A percentile compares a stretch with the other conserved stretches of the same genome.
These are phyloP conservation scores for Brachyhypopomus gauderio DNA, from an alignment of 2,113 vertebrate species.

Conservation along the genomic window DNA sequence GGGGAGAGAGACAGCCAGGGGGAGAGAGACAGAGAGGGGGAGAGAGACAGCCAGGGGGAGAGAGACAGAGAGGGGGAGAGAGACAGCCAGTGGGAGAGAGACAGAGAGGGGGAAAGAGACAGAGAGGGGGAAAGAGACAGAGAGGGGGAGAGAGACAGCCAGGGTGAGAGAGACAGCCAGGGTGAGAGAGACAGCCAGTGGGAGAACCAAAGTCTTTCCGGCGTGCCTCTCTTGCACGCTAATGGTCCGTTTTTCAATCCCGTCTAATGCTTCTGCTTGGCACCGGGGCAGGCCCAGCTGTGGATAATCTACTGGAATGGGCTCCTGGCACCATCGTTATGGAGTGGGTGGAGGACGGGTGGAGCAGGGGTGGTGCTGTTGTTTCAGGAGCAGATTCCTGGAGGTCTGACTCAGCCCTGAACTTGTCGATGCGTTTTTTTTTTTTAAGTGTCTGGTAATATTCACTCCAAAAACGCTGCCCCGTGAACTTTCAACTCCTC, in stretches of 20 bases:
- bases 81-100: conserved; percentile 15
- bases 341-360: not conserved
- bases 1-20: too few relatives aligned
- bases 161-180: not conserved
- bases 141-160: too few relatives aligned
- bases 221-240: conserved; percentile 6
- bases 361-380: not conserved
- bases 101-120: too few relatives aligned
- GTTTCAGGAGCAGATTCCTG: conserved; percentile 32
- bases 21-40: too few relatives aligned
- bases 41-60: too few relatives aligned
- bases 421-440: conserved; percentile 33
- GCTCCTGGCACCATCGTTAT: conserved; percentile 30
- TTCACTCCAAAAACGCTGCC: too few relatives aligned
- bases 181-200: not conserved
- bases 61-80: not conserved
- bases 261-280: conserved; percentile 51
- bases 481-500: too few relatives aligned
- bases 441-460: conserved; percentile 18
- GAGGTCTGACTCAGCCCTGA: conserved; percentile 17
- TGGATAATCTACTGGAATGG: conserved; percentile 28
- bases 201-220: conserved; percentile 20
- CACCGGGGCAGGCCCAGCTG: conserved; percentile 39
- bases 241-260: conserved; percentile 39
- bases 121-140: too few relatives aligned